Evolutionary conservation across 2,113 vertebrate species (phyloP), one percentile per base, ranked within the genome.

Genomic region (Oncorhynchus clarkii): DNA sequence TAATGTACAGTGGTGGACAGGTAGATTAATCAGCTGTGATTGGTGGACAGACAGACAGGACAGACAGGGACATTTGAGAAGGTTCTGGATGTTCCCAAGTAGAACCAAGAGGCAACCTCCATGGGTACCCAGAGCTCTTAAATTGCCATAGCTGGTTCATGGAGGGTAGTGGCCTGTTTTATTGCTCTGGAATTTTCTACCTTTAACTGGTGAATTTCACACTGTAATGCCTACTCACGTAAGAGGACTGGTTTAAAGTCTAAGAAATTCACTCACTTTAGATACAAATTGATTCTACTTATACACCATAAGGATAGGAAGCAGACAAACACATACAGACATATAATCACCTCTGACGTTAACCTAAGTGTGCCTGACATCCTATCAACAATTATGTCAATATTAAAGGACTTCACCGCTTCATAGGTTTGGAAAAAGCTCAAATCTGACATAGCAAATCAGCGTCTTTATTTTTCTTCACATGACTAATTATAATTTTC

Each of bases 31-130:
- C 92, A 93, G 92, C 64, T 91, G 93, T 93, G 95, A 95, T 95
- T 95, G 95, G 94, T 92, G 93, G 93, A 94, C 92, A 94, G 90
- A 92, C 91, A 89, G 93, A 94, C 94, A 94, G 93, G 94, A 86
- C 87, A 90, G 66, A 27, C 39, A 45, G 39, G 9, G 9, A 45
- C 39, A 45, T 45, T 45, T 45, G 86, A 90, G 92, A 93, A 93
- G 92, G 89, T 92, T 91, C 92, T 89, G 92, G 89, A 93, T 92
- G 90, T 93, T 91, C 91, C 92, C 89, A 84, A 86, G 81, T 83
- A 87, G 89, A 92, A 92, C 88, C 91, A 92, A 82, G 84, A 92
- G 84, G 93, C 89, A 93, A 92, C 90, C 78, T 69, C 90, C 87
- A 93, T 91, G 93, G 90, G 93, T 93, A 92, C 93, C 90, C 87